Evolutionary conservation across 2,797 vertebrate species (phyloP).

Genomic region (Chaetodon trifasciatus): DNA sequence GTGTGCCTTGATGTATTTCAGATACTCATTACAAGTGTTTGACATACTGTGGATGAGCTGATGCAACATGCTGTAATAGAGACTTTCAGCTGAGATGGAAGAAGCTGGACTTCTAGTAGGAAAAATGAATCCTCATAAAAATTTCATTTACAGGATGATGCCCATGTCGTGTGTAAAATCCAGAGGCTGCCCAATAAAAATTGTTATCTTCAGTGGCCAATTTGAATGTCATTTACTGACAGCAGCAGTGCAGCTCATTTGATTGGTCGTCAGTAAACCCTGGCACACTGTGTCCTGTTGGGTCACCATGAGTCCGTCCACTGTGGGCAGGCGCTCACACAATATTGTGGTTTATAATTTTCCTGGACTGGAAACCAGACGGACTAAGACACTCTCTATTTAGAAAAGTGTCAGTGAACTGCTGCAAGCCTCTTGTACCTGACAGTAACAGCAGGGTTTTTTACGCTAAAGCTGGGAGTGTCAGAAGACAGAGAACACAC

Average conservation of each 20-base stretch:
- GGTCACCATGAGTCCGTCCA: conserved; percentile 1
- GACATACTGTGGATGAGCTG: background rate
- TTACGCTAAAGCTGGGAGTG: background rate
- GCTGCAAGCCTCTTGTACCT: background rate
- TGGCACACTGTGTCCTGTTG: conserved; percentile 6
- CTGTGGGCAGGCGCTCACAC: background rate
- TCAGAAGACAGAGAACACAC: background rate
- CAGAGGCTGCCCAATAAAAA: background rate
- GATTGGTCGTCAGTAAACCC: background rate
- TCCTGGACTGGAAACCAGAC: conserved; percentile 33
- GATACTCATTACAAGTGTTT: conserved; percentile 5
- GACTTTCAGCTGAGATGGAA: background rate
- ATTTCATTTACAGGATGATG: background rate
- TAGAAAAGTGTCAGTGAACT: conserved; percentile 13
- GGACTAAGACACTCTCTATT: conserved; percentile 6
- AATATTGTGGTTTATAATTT: conserved; percentile 39
- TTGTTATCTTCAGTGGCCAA: background rate
- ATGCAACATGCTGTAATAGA: conserved; percentile 45
- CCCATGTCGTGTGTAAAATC: background rate
- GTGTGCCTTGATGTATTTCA: background rate
- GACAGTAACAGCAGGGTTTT: background rate
- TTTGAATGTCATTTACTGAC: conserved; percentile 7
- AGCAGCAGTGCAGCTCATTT: background rate
- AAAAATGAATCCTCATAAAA: conserved; percentile 14
- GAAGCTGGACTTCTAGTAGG: background rate